phyloP scores from a whole-genome alignment of 2,113 vertebrate species.

The Phrynosoma platyrhinos region DNA sequence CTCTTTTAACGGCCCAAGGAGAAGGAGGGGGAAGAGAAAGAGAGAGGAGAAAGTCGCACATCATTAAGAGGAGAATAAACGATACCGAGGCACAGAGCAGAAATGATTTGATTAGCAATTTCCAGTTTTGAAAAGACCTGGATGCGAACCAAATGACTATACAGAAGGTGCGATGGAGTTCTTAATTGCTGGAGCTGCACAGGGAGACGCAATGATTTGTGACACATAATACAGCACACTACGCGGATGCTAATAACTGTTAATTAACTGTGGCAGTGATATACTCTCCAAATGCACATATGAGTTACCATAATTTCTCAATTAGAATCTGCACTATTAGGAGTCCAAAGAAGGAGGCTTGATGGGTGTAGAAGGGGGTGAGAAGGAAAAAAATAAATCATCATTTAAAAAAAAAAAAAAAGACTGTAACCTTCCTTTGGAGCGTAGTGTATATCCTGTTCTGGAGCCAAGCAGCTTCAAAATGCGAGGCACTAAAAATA shows the following conservation, averaged over 20 bases:
- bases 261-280: slow-evolving; percentile 98
- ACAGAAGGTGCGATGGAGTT: slow-evolving; percentile 94
- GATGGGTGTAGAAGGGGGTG: slow-evolving; percentile 50
- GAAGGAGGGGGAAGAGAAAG: slow-evolving; percentile 38
- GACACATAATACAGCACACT: slow-evolving; percentile 93
- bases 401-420: background rate
- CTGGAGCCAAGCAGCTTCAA: slow-evolving; percentile 59
- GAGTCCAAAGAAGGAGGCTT: slow-evolving; percentile 79
- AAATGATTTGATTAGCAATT: slow-evolving; percentile 89
- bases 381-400: slow-evolving; percentile 2
- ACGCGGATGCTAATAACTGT: slow-evolving; percentile 97
- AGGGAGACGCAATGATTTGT: slow-evolving; percentile 98
- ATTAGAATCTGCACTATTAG: slow-evolving; percentile 85
- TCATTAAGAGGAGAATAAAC: slow-evolving; percentile 82
- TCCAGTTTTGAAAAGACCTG: slow-evolving; percentile 95
- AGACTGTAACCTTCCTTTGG: slow-evolving; percentile 35
- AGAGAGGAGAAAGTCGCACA: background rate
- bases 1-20: slow-evolving; percentile 84
- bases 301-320: slow-evolving; percentile 88
- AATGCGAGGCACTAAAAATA: slow-evolving; percentile 40
- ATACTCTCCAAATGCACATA: slow-evolving; percentile 87
- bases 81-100: slow-evolving; percentile 89
- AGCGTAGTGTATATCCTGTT: slow-evolving; percentile 55
- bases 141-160: slow-evolving; percentile 93
- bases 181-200: slow-evolving; percentile 97